phyloP scores from a whole-genome alignment of 2,113 vertebrate genomes.

The Cyprinodon tularosa region DNA sequence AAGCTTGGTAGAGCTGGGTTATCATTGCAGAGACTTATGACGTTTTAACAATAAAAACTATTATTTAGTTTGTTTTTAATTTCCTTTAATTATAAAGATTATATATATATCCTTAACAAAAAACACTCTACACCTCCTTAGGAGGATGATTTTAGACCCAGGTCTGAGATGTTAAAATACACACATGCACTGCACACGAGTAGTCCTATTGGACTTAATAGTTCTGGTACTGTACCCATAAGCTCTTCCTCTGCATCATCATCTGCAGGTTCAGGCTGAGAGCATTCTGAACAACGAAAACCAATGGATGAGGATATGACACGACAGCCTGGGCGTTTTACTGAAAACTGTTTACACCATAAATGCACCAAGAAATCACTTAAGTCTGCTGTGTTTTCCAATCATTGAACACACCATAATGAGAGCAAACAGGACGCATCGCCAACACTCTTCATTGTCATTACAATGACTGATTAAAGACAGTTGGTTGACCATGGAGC shows the following conservation, averaged over 20 bases:
- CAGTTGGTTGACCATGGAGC: no score
- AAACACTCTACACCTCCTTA: not conserved
- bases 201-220: conserved; percentile 41
- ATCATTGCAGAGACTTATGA: not conserved
- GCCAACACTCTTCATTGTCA: no score
- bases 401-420: not conserved
- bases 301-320: conserved; percentile 59
- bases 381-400: not conserved
- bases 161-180: conserved; percentile 61
- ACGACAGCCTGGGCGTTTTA: conserved; percentile 40
- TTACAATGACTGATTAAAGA: no score
- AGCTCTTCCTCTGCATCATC: conserved; percentile 83
- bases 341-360: conserved; percentile 32
- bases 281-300: conserved; percentile 78
- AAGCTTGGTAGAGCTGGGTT: conserved; percentile 63
- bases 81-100: not conserved
- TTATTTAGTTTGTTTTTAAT: not conserved
- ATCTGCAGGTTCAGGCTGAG: conserved; percentile 83
- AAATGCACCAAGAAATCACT: not conserved
- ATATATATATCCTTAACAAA: not conserved
- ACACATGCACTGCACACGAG: conserved; percentile 48
- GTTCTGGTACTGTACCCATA: conserved; percentile 86
- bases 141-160: conserved; percentile 46
- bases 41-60: not conserved
- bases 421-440: no score